phyloP scores from a whole-genome alignment of 1,140 invertebrate species.

The Hormaphis cornu region DNA sequence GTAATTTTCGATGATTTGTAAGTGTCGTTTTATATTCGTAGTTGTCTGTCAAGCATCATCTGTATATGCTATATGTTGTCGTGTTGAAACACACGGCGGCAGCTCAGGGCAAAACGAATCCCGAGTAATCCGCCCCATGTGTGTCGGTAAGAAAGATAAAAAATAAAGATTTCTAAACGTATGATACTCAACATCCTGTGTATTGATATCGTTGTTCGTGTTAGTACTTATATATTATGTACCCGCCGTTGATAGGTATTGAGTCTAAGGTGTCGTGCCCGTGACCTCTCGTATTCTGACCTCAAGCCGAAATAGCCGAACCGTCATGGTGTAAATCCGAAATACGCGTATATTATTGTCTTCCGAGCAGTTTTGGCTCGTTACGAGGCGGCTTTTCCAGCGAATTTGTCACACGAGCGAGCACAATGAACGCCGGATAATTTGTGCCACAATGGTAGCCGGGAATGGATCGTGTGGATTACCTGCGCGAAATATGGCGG shows the following conservation, averaged over 20 bases:
- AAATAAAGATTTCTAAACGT: too few relatives aligned
- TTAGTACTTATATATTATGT: background rate
- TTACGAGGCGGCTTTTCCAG: background rate
- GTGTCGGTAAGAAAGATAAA: too few relatives aligned
- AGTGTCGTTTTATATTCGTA: too few relatives aligned
- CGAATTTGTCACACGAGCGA: slow-evolving; percentile 21
- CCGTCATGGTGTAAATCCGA: slow-evolving; percentile 17
- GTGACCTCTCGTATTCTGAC: slow-evolving; percentile 11
- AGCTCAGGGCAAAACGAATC: too few relatives aligned
- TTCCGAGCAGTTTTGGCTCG: background rate
- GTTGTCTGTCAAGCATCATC: too few relatives aligned
- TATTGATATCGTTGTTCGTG: too few relatives aligned
- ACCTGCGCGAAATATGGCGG: background rate
- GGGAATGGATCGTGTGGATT: background rate
- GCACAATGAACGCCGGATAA: background rate
- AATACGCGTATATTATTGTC: too few relatives aligned
- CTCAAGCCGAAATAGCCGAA: background rate
- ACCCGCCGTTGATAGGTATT: background rate
- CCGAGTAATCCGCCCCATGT: too few relatives aligned
- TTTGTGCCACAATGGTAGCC: background rate
- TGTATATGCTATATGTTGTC: too few relatives aligned
- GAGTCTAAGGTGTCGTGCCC: background rate
- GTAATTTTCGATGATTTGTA: too few relatives aligned
- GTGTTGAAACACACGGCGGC: too few relatives aligned
- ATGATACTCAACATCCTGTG: too few relatives aligned